Evolutionary conservation across 2,797 vertebrate species (phyloP).

Genomic region (Distichodus sexfasciatus): DNA sequence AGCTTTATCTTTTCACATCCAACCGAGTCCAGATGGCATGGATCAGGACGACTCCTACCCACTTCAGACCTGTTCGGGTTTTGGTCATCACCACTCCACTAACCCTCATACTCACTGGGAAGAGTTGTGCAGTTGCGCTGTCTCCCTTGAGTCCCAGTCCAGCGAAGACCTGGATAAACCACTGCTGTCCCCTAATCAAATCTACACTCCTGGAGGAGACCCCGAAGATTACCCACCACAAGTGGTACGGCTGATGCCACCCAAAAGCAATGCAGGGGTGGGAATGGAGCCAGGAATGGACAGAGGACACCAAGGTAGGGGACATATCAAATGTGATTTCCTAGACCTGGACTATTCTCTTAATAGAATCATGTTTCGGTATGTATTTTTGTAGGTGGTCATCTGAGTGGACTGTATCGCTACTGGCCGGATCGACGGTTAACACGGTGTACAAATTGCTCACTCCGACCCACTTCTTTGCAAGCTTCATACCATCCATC

Average conservation of each 20-base stretch:
- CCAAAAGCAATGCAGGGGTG: constrained; percentile 54
- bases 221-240: constrained; percentile 68
- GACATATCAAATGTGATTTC: not conserved
- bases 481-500: constrained; percentile 64
- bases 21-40: constrained; percentile 78
- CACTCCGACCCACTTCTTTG: constrained; percentile 74
- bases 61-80: constrained; percentile 66
- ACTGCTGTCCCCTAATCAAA: constrained; percentile 55
- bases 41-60: constrained; percentile 76
- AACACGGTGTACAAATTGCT: constrained; percentile 54
- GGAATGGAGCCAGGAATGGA: constrained; percentile 55
- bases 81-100: constrained; percentile 61
- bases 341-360: not conserved
- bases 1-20: too few species aligned
- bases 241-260: constrained; percentile 65
- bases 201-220: constrained; percentile 57
- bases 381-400: constrained; percentile 58
- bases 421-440: constrained; percentile 79
- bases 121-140: constrained; percentile 74
- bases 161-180: constrained; percentile 73
- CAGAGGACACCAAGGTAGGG: constrained; percentile 60
- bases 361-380: constrained; percentile 53
- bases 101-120: constrained; percentile 68
- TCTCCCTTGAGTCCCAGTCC: constrained; percentile 75
- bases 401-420: constrained; percentile 65